Base-by-base conservation (phyloP, 2,888 invertebrate genomes). In the Adelphocoris suturalis region DNA sequence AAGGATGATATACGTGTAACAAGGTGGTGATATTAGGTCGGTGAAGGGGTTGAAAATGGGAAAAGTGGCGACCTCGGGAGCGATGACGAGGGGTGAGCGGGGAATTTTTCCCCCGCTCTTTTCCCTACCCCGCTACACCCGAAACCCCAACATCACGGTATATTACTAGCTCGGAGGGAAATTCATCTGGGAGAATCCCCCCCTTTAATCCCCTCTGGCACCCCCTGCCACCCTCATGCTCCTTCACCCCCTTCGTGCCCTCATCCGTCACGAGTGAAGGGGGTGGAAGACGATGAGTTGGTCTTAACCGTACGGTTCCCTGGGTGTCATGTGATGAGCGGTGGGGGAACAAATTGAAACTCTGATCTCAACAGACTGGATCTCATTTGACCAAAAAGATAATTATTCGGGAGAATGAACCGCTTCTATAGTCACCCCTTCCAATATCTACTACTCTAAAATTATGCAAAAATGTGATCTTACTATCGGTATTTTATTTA, bases 161-260 rank as follows among this genome's bases (percentile, higher is more conserved):
- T 76, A 76, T 76, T 76, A 76, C 76, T 76, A 76, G 76, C 76
- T 76, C 76, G 28, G 27, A 76, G 76, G 76, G 78, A 78, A 78
- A 78, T 78, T 78, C 78, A 78, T 78, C 78, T 46, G 78, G 46
- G 78, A 12, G 68, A 23, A 16, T 16, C n/a, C 14, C 46, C 37
- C 78, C 78, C 78, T 19, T 46, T 16, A 16, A 16, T 16, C 78
- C 16, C 47, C 78, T 11, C 46, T 46, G 78, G 7, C 46, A 78
- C 78, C 47, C 78, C 37, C 37, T 37, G 37, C 37, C 37, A 37
- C 7, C 37, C n/a, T n/a, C n/a, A n/a, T n/a, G 12, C 76, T n/a
- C n/a, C n/a, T n/a, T n/a, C n/a, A n/a, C n/a, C 37, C 28, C 76
- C 16, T 46, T 76, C 76, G 14, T 28, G 37, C 13, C 46, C 14